Evolutionary conservation across 2,888 invertebrate species (phyloP).

Genomic region (Caenorhabditis panamensis): DNA sequence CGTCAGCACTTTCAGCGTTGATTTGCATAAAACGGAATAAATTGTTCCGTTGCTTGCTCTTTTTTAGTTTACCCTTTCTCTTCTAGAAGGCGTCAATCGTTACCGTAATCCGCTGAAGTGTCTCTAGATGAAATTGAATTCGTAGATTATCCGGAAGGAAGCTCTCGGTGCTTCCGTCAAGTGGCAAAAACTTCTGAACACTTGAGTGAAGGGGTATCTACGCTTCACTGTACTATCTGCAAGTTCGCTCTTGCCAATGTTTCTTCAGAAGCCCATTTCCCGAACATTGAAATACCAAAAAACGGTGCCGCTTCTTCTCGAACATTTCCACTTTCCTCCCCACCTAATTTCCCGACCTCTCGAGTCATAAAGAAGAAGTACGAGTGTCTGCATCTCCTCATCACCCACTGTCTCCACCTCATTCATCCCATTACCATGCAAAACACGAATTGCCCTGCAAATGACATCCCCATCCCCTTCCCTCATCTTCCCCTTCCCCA

Average conservation of each 20-base stretch:
- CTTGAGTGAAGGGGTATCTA: background rate
- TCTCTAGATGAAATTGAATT: constrained; percentile 4
- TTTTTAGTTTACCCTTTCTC: too few species aligned
- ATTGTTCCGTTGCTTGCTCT: background rate
- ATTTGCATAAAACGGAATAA: background rate
- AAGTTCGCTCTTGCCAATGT: too few species aligned
- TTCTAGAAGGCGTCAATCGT: background rate
- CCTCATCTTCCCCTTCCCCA: constrained; percentile 7
- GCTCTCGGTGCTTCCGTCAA: constrained; percentile 1
- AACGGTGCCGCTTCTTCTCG: background rate
- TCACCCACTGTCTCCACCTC: background rate
- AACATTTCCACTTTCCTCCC: constrained; percentile 5
- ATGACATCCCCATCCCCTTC: constrained; percentile 28
- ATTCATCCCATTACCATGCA: constrained; percentile 28
- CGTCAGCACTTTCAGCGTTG: background rate
- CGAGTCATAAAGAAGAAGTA: constrained; percentile 40
- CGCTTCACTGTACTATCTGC: background rate
- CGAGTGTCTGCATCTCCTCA: constrained; percentile 28
- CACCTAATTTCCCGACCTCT: constrained; percentile 22
- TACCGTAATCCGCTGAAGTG: constrained; percentile 4
- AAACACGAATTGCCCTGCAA: constrained; percentile 25
- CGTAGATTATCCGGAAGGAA: constrained; percentile 1
- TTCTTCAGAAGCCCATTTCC: too few species aligned
- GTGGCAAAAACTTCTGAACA: constrained; percentile 11
- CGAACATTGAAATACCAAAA: too few species aligned